Evolutionary conservation across 2,888 invertebrate species (phyloP).

Genomic region (Caenorhabditis sp.): DNA sequence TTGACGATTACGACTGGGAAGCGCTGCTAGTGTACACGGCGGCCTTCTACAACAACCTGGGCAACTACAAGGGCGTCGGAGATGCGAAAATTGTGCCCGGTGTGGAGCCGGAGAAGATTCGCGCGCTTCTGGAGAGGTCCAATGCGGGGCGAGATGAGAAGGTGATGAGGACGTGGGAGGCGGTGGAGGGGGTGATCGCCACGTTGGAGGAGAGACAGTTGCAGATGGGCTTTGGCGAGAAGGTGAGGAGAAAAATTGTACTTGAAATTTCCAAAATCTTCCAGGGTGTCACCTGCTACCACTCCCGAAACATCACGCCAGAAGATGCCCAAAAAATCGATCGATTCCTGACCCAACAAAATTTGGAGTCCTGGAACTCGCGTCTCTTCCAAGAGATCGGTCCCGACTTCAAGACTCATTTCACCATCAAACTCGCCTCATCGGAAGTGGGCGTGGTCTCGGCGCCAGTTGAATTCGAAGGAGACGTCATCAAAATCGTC

Average conservation of each 20-base stretch:
- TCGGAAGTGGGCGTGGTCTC: conserved; percentile 42
- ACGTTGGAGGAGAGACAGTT: conserved; percentile 88
- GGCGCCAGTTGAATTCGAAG: conserved; percentile 72
- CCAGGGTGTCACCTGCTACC: conserved; percentile 92
- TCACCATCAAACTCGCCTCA: conserved; percentile 85
- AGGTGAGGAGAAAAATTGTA: conserved; percentile 78
- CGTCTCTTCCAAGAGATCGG: conserved; percentile 90
- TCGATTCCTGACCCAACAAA: conserved; percentile 86
- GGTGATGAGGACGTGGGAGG: conserved; percentile 87
- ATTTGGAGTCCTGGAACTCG: conserved; percentile 89
- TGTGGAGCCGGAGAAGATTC: conserved; percentile 88
- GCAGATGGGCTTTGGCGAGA: conserved; percentile 89
- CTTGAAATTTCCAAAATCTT: background rate
- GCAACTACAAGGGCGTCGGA: conserved; percentile 95
- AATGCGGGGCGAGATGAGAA: conserved; percentile 87
- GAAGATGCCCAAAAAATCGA: conserved; percentile 90
- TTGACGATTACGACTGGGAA: conserved; percentile 73
- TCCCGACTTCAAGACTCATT: conserved; percentile 85
- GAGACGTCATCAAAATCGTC: conserved; percentile 81
- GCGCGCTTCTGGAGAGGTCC: conserved; percentile 88
- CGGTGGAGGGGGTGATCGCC: conserved; percentile 87
- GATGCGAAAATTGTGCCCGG: conserved; percentile 96
- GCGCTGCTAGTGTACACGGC: conserved; percentile 89
- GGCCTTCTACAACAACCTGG: conserved; percentile 89
- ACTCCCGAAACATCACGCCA: conserved; percentile 91